Conservation (phyloP, 2,797 vertebrate genomes). For the Orestias chungarensis region DNA sequence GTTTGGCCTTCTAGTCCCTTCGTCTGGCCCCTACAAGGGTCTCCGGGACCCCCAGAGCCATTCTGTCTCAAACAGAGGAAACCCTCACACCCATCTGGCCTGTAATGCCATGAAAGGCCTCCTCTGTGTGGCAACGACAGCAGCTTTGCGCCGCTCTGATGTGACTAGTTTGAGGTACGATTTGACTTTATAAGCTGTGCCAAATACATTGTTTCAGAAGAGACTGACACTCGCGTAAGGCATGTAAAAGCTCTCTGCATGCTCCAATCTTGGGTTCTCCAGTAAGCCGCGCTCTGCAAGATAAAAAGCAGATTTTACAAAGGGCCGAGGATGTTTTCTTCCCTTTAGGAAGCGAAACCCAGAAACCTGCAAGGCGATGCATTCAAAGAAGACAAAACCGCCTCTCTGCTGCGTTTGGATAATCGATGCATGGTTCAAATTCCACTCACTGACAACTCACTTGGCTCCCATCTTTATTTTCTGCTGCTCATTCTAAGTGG, state of each 20-base stretch:
- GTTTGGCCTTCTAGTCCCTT: conserved; percentile 74
- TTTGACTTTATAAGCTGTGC: conserved; percentile 20
- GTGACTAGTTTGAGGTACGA: conserved; percentile 40
- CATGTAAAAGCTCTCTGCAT: conserved; percentile 30
- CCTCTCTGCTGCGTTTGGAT: conserved; percentile 36
- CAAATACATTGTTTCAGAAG: too few relatives aligned
- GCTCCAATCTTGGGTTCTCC: conserved; percentile 25
- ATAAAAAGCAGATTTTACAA: conserved; percentile 50
- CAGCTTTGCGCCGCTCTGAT: conserved; percentile 61
- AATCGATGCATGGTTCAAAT: conserved; percentile 68
- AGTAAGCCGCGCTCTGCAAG: conserved; percentile 20
- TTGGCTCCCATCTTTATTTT: conserved; percentile 60
- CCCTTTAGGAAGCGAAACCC: conserved; percentile 10
- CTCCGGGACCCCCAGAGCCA: conserved; percentile 68
- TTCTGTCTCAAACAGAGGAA: conserved; percentile 69
- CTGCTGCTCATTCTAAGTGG: too few relatives aligned
- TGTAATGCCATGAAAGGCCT: conserved; percentile 64
- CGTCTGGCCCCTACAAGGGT: conserved; percentile 60
- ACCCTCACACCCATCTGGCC: conserved; percentile 73
- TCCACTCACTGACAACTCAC: conserved; percentile 51
- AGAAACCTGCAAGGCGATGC: conserved; percentile 24
- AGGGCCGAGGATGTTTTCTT: background rate
- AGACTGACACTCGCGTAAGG: conserved; percentile 15
- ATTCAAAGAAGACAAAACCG: conserved; percentile 29
- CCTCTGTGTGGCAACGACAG: conserved; percentile 70